Base-by-base conservation (phyloP, 1,140 invertebrate species). In the Drosophila lowei region DNA sequence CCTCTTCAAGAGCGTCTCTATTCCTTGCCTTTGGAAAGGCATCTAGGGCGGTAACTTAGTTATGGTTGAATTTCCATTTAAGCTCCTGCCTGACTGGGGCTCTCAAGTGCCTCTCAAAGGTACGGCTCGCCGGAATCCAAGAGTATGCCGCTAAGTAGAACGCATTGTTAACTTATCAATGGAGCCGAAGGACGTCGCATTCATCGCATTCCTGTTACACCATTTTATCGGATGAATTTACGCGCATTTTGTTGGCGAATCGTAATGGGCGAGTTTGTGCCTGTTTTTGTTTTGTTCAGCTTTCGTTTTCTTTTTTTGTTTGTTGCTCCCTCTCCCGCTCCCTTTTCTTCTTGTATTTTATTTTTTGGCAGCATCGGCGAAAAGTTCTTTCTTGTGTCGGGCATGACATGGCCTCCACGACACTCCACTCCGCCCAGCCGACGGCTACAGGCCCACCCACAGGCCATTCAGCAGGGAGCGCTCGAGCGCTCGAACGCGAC, bases 211-310 rank as follows among this genome's bases (percentile, higher is more conserved):
- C 54, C 60, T 66, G 67, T 61, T 63, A 62, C 71, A 79, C 76
- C 58, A 79, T 73, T 78, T 78, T 78, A 74, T 79, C 59, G 55
- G 63, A 79, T 79, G 57, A 79, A 79, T 79, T 79, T 79, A 79
- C 76, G 76, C 70, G 70, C 44, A 68, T 58, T 65, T 77, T 77
- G 44, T 46, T 72, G 1, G 49, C 23, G 50, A 47, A 48, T 71
- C 56, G 75, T 67, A 78, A 78, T 78, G 76, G 62, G 52, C 77
- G 57, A 63, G 62, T 65, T 61, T 54, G 46, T 28, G 52, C 18
- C 55, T 50, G 47, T 50, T 50, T 63, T 54, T 57, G 62, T 68
- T 62, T 43, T 42, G 30, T 30, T 30, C 30, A 30, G 59, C 54
- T 54, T 46, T 56, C 58, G 43, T 60, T 70, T 68, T 59, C 42